Evolutionary conservation across 2,797 vertebrate genomes (phyloP), one percentile per base, ranked within the genome.

Genomic region (Nyctalus aviator): DNA sequence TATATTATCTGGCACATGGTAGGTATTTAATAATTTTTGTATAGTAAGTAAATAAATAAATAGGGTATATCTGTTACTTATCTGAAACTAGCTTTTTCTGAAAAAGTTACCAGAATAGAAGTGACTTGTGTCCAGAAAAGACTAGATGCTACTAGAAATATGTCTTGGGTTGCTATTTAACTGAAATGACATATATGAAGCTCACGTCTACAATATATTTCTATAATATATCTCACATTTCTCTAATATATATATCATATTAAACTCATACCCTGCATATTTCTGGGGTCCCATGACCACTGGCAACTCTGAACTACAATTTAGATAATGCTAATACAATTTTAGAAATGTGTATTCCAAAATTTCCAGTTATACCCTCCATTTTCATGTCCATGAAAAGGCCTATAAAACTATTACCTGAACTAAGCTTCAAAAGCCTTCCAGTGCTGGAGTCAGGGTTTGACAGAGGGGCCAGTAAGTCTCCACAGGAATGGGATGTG

Each of bases 341-440:
- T 92, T 72, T 83, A 83, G 78, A 90, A 94, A 76, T 76, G n/a
- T 59, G 84, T 46, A 82, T 88, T 93, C 32, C 25, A 71, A 94
- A 76, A 44, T 69, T 85, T 81, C 41, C 79, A 81, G 15, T 84
- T 94, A 88, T 21, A 55, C 20, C 8, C 75, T 91, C 48, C 32
- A 55, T 88, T 84, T 93, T 82, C 30, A 77, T 23, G 55, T 17
- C 14, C 76, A 81, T 68, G n/a, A 50, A 72, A 81, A 86, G 64
- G 57, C 8, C 27, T 91, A 4, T 69, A 96, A 88, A 94, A 20
- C 20, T 55, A 64, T 95, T 98, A 98, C 98, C 97, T 97, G 97
- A 96, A 93, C 96, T 98, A 41, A 97, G 96, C 55, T 96, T 97
- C 88, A 97, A 88, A 53, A 97, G 96, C 59, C 96, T 96, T 97